Evolutionary conservation across 2,797 vertebrate genomes (phyloP).

Genomic region (Saxicola maurus): DNA sequence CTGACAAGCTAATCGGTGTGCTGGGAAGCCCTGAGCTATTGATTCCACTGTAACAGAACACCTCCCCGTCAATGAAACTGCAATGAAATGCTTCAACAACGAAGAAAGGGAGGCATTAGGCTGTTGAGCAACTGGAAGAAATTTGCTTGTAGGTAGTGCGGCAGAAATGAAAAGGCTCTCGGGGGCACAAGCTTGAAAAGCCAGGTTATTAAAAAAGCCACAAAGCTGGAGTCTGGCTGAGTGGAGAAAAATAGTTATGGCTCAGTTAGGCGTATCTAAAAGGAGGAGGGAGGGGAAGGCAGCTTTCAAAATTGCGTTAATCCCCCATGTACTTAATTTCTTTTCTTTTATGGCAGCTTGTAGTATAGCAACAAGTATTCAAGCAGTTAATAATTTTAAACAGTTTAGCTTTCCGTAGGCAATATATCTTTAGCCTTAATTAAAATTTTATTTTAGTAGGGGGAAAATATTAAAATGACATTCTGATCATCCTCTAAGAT

Average conservation of each 20-base stretch:
- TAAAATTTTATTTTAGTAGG: constrained; percentile 73
- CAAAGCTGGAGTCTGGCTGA: constrained; percentile 92
- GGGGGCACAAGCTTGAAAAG: constrained; percentile 87
- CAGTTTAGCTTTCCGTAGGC: constrained; percentile 75
- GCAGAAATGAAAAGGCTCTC: constrained; percentile 90
- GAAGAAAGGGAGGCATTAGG: constrained; percentile 88
- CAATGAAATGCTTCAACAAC: constrained; percentile 97
- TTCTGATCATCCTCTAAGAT: constrained; percentile 62
- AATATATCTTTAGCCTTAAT: constrained; percentile 74
- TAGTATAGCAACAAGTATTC: constrained; percentile 77
- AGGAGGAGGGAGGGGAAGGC: constrained; percentile 79
- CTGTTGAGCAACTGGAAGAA: constrained; percentile 93
- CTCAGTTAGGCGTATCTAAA: constrained; percentile 87
- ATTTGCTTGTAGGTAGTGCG: constrained; percentile 88
- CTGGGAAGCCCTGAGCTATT: constrained; percentile 92
- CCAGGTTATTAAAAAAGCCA: constrained; percentile 95
- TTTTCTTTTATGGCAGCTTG: constrained; percentile 74
- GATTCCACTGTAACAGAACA: constrained; percentile 97
- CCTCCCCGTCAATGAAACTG: constrained; percentile 93
- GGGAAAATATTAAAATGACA: constrained; percentile 72
- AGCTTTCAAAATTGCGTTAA: constrained; percentile 91
- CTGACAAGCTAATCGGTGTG: constrained; percentile 97
- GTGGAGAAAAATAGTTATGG: constrained; percentile 89
- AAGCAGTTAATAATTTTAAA: constrained; percentile 80
- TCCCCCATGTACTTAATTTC: constrained; percentile 92